Percentiles rank a stretch among this genome's conserved stretches.
Conservation (phyloP, 2,888 invertebrate species). For the Ernsta delagoae region DNA sequence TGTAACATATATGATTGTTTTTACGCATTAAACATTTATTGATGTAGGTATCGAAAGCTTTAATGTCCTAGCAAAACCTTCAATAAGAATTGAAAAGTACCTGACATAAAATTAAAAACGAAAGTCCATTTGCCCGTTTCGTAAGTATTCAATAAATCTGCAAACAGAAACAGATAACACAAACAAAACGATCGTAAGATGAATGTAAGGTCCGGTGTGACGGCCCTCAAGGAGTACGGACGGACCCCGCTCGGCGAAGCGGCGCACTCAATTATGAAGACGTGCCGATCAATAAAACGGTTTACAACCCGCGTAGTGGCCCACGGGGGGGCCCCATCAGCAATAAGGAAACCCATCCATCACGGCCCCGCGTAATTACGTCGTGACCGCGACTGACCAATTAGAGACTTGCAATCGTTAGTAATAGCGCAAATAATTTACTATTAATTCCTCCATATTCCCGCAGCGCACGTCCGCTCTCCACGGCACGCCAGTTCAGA, state of each 20-base stretch:
- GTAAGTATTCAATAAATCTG: constrained; percentile 14
- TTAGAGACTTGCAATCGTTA: constrained; percentile 53
- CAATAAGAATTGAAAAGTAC: neutral
- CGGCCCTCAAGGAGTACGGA: neutral
- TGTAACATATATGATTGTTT: too few relatives aligned
- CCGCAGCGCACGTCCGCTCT: constrained; percentile 50
- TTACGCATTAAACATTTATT: too few relatives aligned
- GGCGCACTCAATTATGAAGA: constrained; percentile 42
- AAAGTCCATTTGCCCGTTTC: neutral
- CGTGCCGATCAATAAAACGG: constrained; percentile 43
- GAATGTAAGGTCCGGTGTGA: constrained; percentile 1
- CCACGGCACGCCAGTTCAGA: constrained; percentile 43
- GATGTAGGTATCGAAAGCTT: too few relatives aligned
- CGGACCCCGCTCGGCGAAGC: constrained; percentile 18
- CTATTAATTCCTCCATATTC: constrained; percentile 38
- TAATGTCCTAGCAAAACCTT: too few relatives aligned
- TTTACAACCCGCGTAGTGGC: constrained; percentile 36
- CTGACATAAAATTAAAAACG: neutral
- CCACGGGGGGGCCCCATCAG: constrained; percentile 41
- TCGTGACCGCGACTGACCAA: constrained; percentile 51
- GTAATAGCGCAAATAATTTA: constrained; percentile 53
- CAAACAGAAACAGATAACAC: constrained; percentile 10
- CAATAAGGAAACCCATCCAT: constrained; percentile 43
- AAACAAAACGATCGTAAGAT: constrained; percentile 15
- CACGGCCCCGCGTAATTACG: constrained; percentile 41